Base-by-base conservation (phyloP, 1,140 invertebrate species). In the Rhagoletis pomonella region DNA sequence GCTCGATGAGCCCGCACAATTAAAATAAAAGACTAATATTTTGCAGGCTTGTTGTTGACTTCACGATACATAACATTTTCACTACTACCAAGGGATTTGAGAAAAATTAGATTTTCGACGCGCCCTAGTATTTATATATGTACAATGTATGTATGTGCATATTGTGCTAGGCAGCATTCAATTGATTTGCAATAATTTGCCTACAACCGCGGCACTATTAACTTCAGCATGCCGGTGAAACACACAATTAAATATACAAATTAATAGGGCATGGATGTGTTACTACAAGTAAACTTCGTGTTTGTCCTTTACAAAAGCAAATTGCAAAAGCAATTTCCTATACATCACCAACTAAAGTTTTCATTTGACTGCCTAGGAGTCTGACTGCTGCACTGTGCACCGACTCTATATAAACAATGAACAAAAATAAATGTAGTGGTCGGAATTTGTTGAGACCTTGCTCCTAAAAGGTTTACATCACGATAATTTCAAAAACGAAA, bases 101-200 rank as follows among this genome's bases (percentile, higher is more conserved):
- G n/a, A n/a, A n/a, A n/a, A n/a, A n/a, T n/a, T n/a, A n/a, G 29
- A 29, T 29, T 29, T 29, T 29, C 29, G 29, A 29, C 29, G 0
- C 29, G 29, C n/a, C 12, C 60, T 62, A 62, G 12, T 62, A 1
- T 62, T n/a, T 14, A 14, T 62, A 14, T 62, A 62, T 4, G 12
- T 47, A 73, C 14, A 6, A 44, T 1, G 29, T 29, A 29, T 73
- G 17, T 67, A 4, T 12, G 9, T 39, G 4, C 42, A 73, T 73
- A 29, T 29, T 29, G 29, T 29, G 29, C 29, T 29, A 29, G 29
- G 29, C 29, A 29, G 29, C 69, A 73, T 44, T 73, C 42, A 73
- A 73, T 73, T 73, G 69, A 73, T 50, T 73, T 73, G 69, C 69
- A 73, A 73, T 73, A 73, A 73, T 73, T 73, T 73, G 69, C 69